Evolutionary conservation across 2,888 invertebrate genomes (phyloP).

Genomic region (Gibbula magus): DNA sequence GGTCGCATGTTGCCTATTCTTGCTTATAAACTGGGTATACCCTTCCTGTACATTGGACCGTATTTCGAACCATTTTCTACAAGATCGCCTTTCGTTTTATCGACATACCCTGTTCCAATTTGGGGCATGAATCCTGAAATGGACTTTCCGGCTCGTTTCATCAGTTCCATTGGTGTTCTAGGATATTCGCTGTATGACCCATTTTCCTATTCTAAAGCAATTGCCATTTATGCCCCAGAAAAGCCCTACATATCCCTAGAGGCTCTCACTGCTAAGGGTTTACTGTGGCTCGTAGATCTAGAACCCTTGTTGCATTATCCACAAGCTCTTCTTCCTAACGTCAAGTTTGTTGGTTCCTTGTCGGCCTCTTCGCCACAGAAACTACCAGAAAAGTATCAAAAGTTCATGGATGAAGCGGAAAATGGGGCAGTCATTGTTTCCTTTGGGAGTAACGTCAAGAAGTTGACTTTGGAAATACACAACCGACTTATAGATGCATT

Average conservation of each 20-base stretch:
- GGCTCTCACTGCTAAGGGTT: too few relatives aligned
- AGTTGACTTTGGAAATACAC: constrained; percentile 31
- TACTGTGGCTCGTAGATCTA: constrained; percentile 42
- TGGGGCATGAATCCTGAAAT: background rate
- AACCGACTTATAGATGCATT: constrained; percentile 42
- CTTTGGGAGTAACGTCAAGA: constrained; percentile 44
- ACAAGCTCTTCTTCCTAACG: too few relatives aligned
- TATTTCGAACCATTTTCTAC: background rate
- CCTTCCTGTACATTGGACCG: constrained; percentile 30
- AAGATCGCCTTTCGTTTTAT: constrained; percentile 7
- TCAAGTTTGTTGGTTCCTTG: too few relatives aligned
- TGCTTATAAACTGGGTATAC: constrained; percentile 33
- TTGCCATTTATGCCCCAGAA: constrained; percentile 40
- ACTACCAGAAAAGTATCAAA: too few relatives aligned
- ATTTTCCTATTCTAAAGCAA: constrained; percentile 32
- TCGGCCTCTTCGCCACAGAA: too few relatives aligned
- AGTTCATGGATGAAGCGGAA: constrained; percentile 37
- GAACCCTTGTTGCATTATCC: constrained; percentile 47
- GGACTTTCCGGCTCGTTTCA: constrained; percentile 20
- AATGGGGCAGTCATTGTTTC: constrained; percentile 51
- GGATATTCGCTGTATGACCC: constrained; percentile 23
- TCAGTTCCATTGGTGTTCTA: background rate
- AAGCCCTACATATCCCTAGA: constrained; percentile 33
- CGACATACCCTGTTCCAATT: background rate
- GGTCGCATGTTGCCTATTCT: constrained; percentile 23